Evolutionary conservation across 2,888 invertebrate species (phyloP), one percentile per base, ranked within the genome.

Genomic region (Antheraea yamamai): DNA sequence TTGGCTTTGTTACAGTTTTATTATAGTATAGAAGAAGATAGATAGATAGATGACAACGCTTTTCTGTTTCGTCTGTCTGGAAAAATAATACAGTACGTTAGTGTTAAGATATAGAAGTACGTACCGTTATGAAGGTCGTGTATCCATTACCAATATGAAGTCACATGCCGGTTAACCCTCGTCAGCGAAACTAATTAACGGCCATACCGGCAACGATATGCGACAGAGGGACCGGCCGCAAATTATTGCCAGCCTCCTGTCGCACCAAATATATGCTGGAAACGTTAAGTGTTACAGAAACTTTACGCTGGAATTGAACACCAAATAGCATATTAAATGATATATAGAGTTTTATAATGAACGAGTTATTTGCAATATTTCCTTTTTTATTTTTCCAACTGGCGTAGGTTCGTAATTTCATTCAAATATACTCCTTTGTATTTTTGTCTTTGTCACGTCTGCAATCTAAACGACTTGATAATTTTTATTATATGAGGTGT

Each of bases 171-270:
- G 75, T 68, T 61, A 73, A 82, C 83, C 83, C 82, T 82, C 78
- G 81, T 83, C 83, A 81, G 71, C n/a, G 70, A 74, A 80, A 81
- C 83, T 81, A 82, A 83, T 82, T 81, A 81, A 80, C 78, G 77
- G 75, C 66, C 77, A 73, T 64, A 70, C 73, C 64, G 66, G 52
- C 75, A 74, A 76, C 64, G 64, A 66, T 66, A 66, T 66, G 76
- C 76, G 78, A 78, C 76, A 66, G 64, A 30, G 64, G 71, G 77
- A 30, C 58, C 75, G 71, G 72, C 80, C 79, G 78, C 77, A 78
- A 80, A 81, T 79, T 81, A 82, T 79, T 79, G 77, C 79, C 12
- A 39, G 64, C 14, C 70, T 70, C 39, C 20, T 39, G 70, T 39
- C 39, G 70, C 20, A n/a, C 77, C 76, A 77, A 78, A 80, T 79